Evolutionary conservation across 2,888 invertebrate species (phyloP).

Genomic region (Pandemis cinnamomeana): DNA sequence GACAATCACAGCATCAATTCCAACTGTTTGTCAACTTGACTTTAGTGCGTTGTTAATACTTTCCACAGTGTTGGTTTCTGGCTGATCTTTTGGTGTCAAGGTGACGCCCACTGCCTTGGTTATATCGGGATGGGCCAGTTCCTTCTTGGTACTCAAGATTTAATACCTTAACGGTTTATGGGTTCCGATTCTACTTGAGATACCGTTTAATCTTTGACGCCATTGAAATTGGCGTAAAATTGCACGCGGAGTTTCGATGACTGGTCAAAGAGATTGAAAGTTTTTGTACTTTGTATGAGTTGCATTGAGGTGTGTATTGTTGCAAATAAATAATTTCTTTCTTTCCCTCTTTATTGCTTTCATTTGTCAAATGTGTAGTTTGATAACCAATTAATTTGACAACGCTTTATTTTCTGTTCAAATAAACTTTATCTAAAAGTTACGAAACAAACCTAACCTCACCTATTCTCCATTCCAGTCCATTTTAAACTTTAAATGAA

Average conservation of each 20-base stretch:
- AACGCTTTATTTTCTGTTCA: too few relatives aligned
- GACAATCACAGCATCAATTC: constrained; percentile 10
- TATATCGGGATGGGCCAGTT: constrained; percentile 42
- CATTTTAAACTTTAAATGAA: too few relatives aligned
- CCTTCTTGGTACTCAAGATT: constrained; percentile 27
- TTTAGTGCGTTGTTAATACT: constrained; percentile 19
- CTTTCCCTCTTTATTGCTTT: too few relatives aligned
- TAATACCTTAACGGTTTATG: constrained; percentile 13
- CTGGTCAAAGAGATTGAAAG: too few relatives aligned
- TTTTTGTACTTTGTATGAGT: too few relatives aligned
- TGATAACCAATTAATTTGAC: too few relatives aligned
- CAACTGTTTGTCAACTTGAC: constrained; percentile 24
- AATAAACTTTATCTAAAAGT: too few relatives aligned
- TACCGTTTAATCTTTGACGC: constrained; percentile 29
- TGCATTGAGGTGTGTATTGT: too few relatives aligned
- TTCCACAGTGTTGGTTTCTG: constrained; percentile 37
- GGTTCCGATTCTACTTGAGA: constrained; percentile 20
- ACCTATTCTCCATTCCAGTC: too few relatives aligned
- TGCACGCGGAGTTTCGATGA: not conserved
- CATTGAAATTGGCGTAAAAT: constrained; percentile 15
- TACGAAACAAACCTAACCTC: too few relatives aligned
- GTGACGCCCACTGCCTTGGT: constrained; percentile 50
- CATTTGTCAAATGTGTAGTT: too few relatives aligned
- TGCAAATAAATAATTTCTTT: too few relatives aligned
- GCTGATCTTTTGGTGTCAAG: constrained; percentile 47